Evolutionary conservation across 2,888 invertebrate species (phyloP).

Genomic region (Agelastica alni): DNA sequence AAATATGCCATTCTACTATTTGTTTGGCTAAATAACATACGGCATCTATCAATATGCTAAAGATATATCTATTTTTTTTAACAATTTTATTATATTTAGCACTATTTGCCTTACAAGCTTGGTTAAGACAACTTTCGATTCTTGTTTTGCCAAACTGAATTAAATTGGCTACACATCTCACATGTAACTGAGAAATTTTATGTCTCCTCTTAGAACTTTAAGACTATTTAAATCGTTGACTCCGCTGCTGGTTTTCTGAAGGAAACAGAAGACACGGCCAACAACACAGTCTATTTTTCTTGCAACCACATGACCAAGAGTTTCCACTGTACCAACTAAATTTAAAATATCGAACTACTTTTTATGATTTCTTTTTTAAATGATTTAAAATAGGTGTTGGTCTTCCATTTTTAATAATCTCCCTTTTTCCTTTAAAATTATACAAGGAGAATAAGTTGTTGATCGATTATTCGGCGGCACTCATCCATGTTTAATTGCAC

Average conservation of each 20-base stretch:
- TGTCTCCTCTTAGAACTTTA: not conserved
- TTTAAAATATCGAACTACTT: too few relatives aligned
- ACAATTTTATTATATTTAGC: not conserved
- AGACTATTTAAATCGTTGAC: too few relatives aligned
- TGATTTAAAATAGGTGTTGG: too few relatives aligned
- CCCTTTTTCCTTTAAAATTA: too few relatives aligned
- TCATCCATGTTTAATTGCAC: too few relatives aligned
- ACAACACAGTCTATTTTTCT: not conserved
- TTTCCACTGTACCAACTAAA: not conserved
- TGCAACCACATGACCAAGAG: not conserved
- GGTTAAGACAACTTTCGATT: constrained; percentile 14
- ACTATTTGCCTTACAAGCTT: constrained; percentile 14
- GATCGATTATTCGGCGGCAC: too few relatives aligned
- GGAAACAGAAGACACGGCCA: too few relatives aligned
- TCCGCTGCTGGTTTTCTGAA: too few relatives aligned
- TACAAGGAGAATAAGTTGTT: too few relatives aligned
- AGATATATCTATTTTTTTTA: not conserved
- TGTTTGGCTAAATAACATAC: not conserved
- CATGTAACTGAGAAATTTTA: not conserved
- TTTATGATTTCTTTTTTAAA: too few relatives aligned
- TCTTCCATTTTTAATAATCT: too few relatives aligned
- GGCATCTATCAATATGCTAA: not conserved
- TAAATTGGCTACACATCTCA: not conserved
- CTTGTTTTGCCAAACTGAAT: constrained; percentile 5
- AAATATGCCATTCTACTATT: too few relatives aligned